Conservation (phyloP, 1,140 invertebrate genomes). For the Drosophila nigrodunni region DNA sequence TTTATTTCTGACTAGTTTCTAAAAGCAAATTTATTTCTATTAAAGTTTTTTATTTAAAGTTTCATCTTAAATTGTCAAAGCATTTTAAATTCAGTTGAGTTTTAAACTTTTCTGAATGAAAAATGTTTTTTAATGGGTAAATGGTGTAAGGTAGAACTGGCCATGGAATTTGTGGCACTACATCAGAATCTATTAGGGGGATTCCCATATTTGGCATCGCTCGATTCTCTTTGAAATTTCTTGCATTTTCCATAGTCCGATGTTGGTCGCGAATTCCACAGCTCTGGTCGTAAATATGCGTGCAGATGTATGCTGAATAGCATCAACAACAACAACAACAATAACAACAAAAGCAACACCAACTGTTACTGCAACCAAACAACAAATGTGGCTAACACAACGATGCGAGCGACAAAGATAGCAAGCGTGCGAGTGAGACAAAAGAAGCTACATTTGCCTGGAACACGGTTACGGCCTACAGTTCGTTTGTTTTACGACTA, state of each 20-base stretch:
- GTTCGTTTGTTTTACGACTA: conserved; percentile 77
- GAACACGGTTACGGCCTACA: conserved; percentile 39
- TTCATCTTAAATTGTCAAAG: too few species aligned
- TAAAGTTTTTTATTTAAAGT: too few species aligned
- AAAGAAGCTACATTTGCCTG: conserved; percentile 7
- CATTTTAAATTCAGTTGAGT: too few species aligned
- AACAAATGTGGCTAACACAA: conserved; percentile 29
- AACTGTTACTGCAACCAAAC: conserved; percentile 22
- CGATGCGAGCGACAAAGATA: background rate
- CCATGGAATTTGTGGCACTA: conserved; percentile 20
- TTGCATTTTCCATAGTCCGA: conserved; percentile 35
- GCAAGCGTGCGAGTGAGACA: background rate
- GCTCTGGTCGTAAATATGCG: conserved; percentile 67
- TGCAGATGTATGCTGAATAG: conserved; percentile 59
- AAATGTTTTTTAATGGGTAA: background rate
- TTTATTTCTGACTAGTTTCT: too few species aligned
- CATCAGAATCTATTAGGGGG: conserved; percentile 1
- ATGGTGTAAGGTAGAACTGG: background rate
- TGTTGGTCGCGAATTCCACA: conserved; percentile 40
- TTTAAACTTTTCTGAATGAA: too few species aligned
- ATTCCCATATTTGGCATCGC: conserved; percentile 11
- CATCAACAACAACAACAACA: conserved; percentile 36
- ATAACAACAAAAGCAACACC: conserved; percentile 26
- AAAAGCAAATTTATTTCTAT: too few species aligned
- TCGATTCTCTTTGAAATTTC: conserved; percentile 25